Evolutionary conservation across 53 echinoderm and acorn worm species (phyloP).

Genomic region (Arbacia lixula): DNA sequence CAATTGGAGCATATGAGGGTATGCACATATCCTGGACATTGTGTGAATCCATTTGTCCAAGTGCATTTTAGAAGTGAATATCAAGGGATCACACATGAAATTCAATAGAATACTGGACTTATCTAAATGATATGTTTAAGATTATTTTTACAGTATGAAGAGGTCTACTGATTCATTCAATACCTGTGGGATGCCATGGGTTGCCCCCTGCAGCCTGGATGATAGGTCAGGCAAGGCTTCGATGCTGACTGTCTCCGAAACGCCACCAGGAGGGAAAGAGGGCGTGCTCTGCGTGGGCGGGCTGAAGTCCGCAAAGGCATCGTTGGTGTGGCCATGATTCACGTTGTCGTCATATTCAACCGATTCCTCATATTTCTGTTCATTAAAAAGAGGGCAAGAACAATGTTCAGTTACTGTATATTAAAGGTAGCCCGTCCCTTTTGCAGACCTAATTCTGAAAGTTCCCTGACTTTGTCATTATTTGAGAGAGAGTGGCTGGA

Average conservation of each 20-base stretch:
- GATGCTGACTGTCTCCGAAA: slow-evolving; percentile 71
- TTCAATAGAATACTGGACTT: no score
- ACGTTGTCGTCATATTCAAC: slow-evolving; percentile 61
- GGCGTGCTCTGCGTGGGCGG: slow-evolving; percentile 95
- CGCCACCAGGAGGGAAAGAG: slow-evolving; percentile 62
- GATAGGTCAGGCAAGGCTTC: slow-evolving; percentile 76
- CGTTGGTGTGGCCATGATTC: slow-evolving; percentile 66
- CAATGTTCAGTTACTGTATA: not conserved
- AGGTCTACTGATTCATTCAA: not conserved
- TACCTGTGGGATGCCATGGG: slow-evolving; percentile 54
- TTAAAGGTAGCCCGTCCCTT: no score
- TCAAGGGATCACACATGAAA: no score
- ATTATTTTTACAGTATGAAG: no score
- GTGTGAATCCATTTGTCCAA: no score
- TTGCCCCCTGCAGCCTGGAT: slow-evolving; percentile 24
- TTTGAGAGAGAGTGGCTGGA: no score
- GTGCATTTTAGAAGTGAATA: no score
- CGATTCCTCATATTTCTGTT: slow-evolving; percentile 92
- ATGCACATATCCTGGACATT: no score
- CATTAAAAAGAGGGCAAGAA: not conserved
- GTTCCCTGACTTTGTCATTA: no score
- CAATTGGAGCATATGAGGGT: no score
- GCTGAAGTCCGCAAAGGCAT: slow-evolving; percentile 77
- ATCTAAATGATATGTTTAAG: no score
- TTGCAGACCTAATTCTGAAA: no score